These are phyloP conservation scores for Rapana venosa DNA, from an alignment of 2,888 invertebrate genomes.

Conservation along the genomic window DNA sequence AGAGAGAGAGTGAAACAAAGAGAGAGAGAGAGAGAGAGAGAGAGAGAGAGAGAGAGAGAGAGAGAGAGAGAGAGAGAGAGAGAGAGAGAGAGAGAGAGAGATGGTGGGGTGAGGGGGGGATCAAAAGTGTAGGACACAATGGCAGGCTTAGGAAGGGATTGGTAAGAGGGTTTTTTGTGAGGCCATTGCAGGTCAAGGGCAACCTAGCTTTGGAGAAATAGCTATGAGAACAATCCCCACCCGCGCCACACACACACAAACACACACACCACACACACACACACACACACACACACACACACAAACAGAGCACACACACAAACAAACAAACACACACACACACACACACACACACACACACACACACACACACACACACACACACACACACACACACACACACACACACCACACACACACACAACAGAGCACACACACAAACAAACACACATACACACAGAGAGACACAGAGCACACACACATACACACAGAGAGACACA, in stretches of 20 bases:
- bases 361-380: neutral
- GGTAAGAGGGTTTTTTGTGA: too few relatives aligned
- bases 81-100: neutral
- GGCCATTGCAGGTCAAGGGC: too few relatives aligned
- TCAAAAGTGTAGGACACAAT: neutral
- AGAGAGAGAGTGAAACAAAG: neutral
- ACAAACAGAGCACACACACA: neutral
- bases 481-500: too few relatives aligned
- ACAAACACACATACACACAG: too few relatives aligned
- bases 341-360: constrained; percentile 1
- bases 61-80: neutral
- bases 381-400: neutral
- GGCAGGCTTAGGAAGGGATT: neutral
- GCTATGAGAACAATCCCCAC: too few relatives aligned
- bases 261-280: neutral
- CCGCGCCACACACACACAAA: too few relatives aligned
- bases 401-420: neutral
- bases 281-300: neutral
- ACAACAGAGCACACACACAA: neutral
- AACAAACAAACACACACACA: neutral
- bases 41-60: neutral
- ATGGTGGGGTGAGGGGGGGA: neutral
- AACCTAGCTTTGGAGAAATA: too few relatives aligned
- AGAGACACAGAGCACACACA: too few relatives aligned
- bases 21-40: neutral